Base-by-base conservation (phyloP, 2,888 invertebrate species). In the Chesias legatella region DNA sequence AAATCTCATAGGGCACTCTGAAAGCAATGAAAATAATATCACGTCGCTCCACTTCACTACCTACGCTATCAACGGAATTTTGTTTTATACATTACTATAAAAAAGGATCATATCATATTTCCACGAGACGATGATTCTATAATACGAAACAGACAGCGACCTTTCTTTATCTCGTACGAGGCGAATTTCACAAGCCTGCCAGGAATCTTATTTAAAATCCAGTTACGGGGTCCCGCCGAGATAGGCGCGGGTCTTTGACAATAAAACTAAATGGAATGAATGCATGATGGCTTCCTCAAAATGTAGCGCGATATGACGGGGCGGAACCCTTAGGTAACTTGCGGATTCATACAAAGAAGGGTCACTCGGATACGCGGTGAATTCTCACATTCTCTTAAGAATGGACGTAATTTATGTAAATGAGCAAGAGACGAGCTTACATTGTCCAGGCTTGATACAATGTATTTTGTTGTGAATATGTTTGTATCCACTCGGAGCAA, bases 191-290 rank as follows among this genome's bases (percentile, higher is more conserved):
- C 73, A 73, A 77, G 77, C 71, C 73, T 71, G 70, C 73, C 61
- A 73, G 75, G 73, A 81, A 85, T 84, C 86, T 85, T 85, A 88
- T 88, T 88, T 88, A 86, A 86, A 88, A 86, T 88, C 86, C 84
- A 72, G 85, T 88, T 85, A 85, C 74, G 75, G 76, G 65, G 70
- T 65, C 67, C 65, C 65, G 71, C 55, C 67, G 77, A 84, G 86
- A 88, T 86, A 86, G 84, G 86, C 84, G 76, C 80, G 82, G 85
- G 80, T 72, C 80, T 79, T 71, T 65, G 76, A 84, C 85, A 86
- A 85, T 88, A 88, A 85, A 88, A 88, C 86, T 83, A 86, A 88
- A 86, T 88, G 84, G 84, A 88, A 88, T 80, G 85, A 85, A 86
- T 85, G 82, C 73, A 73, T 75, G 82, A 82, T 78, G 77, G 78